Evolutionary conservation across 92 coral and sea anemone species (phyloP).

Genomic region (Zoanthus sociatus): DNA sequence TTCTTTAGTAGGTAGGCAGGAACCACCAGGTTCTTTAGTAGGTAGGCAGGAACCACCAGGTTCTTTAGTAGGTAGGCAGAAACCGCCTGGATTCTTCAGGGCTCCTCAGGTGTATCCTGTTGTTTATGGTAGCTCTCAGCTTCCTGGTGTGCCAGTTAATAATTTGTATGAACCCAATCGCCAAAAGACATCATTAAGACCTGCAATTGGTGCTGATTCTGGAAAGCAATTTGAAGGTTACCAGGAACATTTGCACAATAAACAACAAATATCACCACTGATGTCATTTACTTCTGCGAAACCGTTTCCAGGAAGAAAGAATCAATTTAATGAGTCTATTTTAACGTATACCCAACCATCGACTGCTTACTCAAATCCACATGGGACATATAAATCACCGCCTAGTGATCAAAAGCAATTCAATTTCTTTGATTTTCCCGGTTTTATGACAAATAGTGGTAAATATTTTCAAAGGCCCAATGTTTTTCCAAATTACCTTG

Average conservation of each 20-base stretch:
- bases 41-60: no score
- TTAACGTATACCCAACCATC: background rate
- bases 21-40: background rate
- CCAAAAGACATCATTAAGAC: background rate
- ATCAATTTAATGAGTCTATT: background rate
- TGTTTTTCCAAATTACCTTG: background rate
- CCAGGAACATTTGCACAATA: background rate
- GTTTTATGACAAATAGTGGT: background rate
- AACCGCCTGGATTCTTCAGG: background rate
- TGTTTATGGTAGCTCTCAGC: background rate
- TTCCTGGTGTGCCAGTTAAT: no score
- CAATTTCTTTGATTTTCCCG: background rate
- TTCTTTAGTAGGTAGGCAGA: no score
- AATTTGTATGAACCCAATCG: no score
- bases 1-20: background rate
- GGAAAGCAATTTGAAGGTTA: background rate
- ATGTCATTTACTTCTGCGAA: background rate
- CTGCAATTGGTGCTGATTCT: background rate
- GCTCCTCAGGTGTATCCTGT: background rate
- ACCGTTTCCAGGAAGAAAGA: background rate
- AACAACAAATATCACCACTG: background rate
- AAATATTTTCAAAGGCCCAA: background rate
- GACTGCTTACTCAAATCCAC: background rate
- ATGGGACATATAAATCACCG: background rate
- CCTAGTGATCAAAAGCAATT: background rate